Evolutionary conservation across 2,797 vertebrate species (phyloP).

Genomic region (Gobio occitaniae): DNA sequence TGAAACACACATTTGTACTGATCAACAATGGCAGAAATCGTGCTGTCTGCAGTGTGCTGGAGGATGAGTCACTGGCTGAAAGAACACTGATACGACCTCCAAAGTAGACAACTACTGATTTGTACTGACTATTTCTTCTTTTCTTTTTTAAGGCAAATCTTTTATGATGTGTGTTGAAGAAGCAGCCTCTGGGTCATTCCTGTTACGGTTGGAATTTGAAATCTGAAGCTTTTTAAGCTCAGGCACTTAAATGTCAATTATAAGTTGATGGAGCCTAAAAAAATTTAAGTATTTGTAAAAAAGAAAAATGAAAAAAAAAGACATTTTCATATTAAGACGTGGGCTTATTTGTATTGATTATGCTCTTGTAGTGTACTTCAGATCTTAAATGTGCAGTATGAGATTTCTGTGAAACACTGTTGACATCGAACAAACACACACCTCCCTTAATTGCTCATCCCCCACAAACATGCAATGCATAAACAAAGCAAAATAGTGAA

Average conservation of each 20-base stretch:
- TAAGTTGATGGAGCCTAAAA: neutral
- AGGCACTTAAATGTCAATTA: neutral
- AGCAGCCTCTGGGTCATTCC: neutral
- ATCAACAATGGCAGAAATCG: neutral
- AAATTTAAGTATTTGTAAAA: neutral
- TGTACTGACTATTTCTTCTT: neutral
- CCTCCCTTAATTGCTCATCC: too few species aligned
- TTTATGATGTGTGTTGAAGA: neutral
- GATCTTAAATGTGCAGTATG: neutral
- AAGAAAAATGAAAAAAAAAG: too few species aligned
- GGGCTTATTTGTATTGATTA: neutral
- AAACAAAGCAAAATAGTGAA: neutral
- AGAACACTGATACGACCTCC: neutral
- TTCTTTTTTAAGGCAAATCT: neutral
- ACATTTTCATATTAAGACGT: neutral
- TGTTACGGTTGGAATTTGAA: neutral
- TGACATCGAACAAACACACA: neutral
- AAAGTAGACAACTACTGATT: neutral
- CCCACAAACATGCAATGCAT: too few species aligned
- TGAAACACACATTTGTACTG: neutral
- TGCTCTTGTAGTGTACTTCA: neutral
- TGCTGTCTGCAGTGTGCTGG: neutral
- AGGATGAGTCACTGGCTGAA: constrained; percentile 5
- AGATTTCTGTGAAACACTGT: neutral
- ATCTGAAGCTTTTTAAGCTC: neutral